These are phyloP conservation scores for Petrocephalus sullivani DNA, from an alignment of 2,797 vertebrate species.

Conservation along the genomic window DNA sequence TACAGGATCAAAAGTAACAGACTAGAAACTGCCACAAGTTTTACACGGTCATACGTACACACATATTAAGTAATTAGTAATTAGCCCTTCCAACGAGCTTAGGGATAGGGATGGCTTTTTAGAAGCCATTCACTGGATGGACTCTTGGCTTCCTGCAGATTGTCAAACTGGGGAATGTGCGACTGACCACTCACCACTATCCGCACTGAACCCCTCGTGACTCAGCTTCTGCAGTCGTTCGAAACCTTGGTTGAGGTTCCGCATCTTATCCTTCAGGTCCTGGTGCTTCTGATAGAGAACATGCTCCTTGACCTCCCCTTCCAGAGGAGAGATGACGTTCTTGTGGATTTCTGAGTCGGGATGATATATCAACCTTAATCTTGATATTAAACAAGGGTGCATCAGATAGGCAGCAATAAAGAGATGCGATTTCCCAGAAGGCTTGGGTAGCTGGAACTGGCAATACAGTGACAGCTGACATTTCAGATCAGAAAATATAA, in stretches of 20 bases:
- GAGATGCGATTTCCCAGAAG: neutral
- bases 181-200: constrained; percentile 64
- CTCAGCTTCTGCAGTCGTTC: constrained; percentile 84
- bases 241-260: constrained; percentile 82
- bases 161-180: neutral
- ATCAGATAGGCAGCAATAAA: too few species aligned
- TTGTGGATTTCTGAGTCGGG: constrained; percentile 73
- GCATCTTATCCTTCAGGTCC: constrained; percentile 82
- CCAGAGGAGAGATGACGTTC: constrained; percentile 76
- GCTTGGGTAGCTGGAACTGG: neutral
- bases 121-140: neutral
- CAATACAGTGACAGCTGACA: neutral
- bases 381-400: neutral
- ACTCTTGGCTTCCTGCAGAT: neutral
- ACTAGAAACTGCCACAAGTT: neutral
- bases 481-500: neutral
- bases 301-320: constrained; percentile 68
- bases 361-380: neutral
- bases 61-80: neutral
- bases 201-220: constrained; percentile 76
- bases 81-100: neutral
- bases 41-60: neutral
- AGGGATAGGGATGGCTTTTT: neutral
- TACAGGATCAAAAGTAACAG: neutral
- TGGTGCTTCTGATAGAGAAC: constrained; percentile 73